Evolutionary conservation across 1,140 invertebrate genomes (phyloP).

Genomic region (Pseudomyrmex concolor): DNA sequence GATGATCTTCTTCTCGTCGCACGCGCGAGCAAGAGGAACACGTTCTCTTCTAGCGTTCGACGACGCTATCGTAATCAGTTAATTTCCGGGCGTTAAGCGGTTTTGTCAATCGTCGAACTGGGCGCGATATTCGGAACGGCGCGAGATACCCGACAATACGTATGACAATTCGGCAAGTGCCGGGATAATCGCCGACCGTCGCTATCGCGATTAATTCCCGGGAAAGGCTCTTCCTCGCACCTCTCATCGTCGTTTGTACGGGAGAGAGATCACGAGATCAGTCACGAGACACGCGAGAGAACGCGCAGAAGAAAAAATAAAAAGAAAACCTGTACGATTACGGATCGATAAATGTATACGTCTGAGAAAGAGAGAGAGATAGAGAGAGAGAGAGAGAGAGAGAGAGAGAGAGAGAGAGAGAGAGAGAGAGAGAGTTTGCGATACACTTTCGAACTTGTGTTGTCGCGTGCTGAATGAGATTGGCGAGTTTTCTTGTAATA

Average conservation of each 20-base stretch:
- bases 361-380: background rate
- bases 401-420: too few relatives aligned
- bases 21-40: constrained; percentile 14
- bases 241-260: constrained; percentile 34
- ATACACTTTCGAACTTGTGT: background rate
- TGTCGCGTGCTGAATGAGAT: constrained; percentile 3
- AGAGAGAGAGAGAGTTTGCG: background rate
- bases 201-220: constrained; percentile 40
- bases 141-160: constrained; percentile 7
- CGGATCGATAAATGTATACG: constrained; percentile 42
- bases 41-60: constrained; percentile 6
- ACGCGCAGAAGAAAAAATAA: background rate
- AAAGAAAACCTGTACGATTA: constrained; percentile 30
- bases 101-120: constrained; percentile 45
- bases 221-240: constrained; percentile 13
- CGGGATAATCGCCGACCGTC: constrained; percentile 35
- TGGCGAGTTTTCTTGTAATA: background rate
- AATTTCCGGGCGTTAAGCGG: constrained; percentile 56
- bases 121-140: constrained; percentile 34
- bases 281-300: constrained; percentile 20
- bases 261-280: background rate
- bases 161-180: constrained; percentile 51
- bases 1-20: constrained; percentile 1
- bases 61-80: constrained; percentile 59
- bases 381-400: too few relatives aligned